Percentiles rank a stretch among this genome's conserved stretches.
phyloP scores from a whole-genome alignment of 1,140 invertebrate species.

The Trichogramma pretiosum region DNA sequence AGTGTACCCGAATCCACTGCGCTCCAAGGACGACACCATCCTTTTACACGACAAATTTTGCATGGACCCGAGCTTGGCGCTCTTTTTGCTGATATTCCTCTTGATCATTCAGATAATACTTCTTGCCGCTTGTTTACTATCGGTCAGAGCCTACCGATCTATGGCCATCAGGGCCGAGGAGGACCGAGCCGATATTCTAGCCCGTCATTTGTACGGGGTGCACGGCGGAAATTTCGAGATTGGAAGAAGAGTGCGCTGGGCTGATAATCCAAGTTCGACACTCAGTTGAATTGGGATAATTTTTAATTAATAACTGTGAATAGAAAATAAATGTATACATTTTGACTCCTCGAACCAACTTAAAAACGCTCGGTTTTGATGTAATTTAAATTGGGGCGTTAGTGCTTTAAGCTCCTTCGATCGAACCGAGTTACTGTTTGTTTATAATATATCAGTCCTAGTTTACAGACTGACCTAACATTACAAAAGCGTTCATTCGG shows the following conservation, averaged over 20 bases:
- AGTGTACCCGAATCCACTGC: slow-evolving; percentile 26
- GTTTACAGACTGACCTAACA: too few relatives aligned
- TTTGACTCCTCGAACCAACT: too few relatives aligned
- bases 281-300: slow-evolving; percentile 21
- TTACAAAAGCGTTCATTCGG: too few relatives aligned
- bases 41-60: slow-evolving; percentile 32
- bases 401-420: too few relatives aligned
- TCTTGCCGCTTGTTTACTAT: slow-evolving; percentile 32
- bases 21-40: slow-evolving; percentile 30
- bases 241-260: slow-evolving; percentile 39
- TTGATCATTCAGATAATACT: slow-evolving; percentile 38
- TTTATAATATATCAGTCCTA: too few relatives aligned
- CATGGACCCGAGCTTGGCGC: slow-evolving; percentile 29
- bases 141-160: slow-evolving; percentile 29
- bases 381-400: too few relatives aligned
- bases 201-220: slow-evolving; percentile 36
- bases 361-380: too few relatives aligned
- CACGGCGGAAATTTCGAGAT: slow-evolving; percentile 39
- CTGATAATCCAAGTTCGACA: slow-evolving; percentile 31
- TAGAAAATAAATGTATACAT: too few relatives aligned
- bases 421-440: too few relatives aligned
- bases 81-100: slow-evolving; percentile 33
- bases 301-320: too few relatives aligned
- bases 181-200: slow-evolving; percentile 35
- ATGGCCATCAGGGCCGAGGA: slow-evolving; percentile 35